Evolutionary conservation across 2,888 invertebrate species (phyloP).

Genomic region (Nomada fabriciana): DNA sequence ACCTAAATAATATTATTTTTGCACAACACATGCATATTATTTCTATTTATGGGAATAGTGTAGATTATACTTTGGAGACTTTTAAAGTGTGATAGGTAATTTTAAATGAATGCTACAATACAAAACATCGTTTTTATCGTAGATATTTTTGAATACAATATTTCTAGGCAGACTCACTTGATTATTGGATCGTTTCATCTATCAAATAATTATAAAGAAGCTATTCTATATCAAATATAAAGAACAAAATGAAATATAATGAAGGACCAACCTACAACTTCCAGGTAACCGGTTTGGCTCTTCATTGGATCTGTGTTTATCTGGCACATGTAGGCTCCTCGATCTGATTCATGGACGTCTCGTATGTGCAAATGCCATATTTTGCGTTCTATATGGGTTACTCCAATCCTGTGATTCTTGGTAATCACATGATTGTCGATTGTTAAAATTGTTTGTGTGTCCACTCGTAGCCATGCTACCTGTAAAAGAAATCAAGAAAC

Average conservation of each 20-base stretch:
- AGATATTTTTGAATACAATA: too few species aligned
- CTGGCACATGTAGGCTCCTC: slow-evolving; percentile 94
- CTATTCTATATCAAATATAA: background rate
- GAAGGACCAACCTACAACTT: slow-evolving; percentile 87
- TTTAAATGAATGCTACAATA: too few species aligned
- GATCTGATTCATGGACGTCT: slow-evolving; percentile 91
- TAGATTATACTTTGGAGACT: too few species aligned
- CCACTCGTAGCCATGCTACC: slow-evolving; percentile 96
- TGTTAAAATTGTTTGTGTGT: slow-evolving; percentile 95
- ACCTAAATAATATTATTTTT: too few species aligned
- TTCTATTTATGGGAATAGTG: too few species aligned
- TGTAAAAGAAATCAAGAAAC: slow-evolving; percentile 79
- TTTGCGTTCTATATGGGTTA: slow-evolving; percentile 91
- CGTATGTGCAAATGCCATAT: slow-evolving; percentile 93
- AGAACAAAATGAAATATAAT: background rate
- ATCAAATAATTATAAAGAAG: too few species aligned
- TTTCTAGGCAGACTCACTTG: too few species aligned
- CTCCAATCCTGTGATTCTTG: slow-evolving; percentile 94
- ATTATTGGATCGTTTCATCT: background rate
- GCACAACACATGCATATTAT: too few species aligned
- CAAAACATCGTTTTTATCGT: too few species aligned
- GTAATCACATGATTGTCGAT: slow-evolving; percentile 96
- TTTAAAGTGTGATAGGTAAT: too few species aligned
- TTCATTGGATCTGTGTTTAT: slow-evolving; percentile 92
- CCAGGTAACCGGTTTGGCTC: slow-evolving; percentile 88